Percentiles rank a stretch among this genome's conserved stretches.
Evolutionary conservation across 2,797 vertebrate species (phyloP).

Genomic region (Acanthis flammea): DNA sequence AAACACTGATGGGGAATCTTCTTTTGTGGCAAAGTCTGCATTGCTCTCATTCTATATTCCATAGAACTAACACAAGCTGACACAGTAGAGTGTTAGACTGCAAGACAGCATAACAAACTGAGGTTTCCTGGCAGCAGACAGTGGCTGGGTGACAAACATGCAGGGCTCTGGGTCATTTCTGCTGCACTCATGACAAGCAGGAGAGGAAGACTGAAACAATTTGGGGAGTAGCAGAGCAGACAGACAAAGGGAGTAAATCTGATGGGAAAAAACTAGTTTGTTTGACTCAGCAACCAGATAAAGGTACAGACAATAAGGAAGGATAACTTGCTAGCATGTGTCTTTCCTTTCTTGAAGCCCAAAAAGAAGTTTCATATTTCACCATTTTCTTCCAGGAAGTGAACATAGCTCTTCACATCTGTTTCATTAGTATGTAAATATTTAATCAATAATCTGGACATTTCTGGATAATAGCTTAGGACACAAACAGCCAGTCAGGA

Average conservation of each 20-base stretch:
- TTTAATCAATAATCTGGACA: neutral
- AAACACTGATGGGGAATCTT: neutral
- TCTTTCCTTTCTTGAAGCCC: neutral
- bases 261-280: neutral
- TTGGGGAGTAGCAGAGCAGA: neutral
- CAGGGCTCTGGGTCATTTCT: neutral
- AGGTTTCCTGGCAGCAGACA: neutral
- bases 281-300: neutral
- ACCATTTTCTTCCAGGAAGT: neutral
- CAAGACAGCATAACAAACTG: fast-evolving
- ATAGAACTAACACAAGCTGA: neutral
- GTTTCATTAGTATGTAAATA: neutral
- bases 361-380: neutral
- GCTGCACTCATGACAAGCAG: fast-evolving
- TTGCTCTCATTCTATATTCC: neutral
- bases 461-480: neutral
- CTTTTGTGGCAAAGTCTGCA: fast-evolving
- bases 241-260: neutral
- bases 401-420: neutral
- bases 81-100: fast-evolving
- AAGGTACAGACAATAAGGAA: neutral
- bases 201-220: neutral
- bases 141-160: neutral
- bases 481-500: neutral
- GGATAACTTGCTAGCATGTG: neutral